Evolutionary conservation across 2,113 vertebrate genomes (phyloP).

Genomic region (Anhinga anhinga): DNA sequence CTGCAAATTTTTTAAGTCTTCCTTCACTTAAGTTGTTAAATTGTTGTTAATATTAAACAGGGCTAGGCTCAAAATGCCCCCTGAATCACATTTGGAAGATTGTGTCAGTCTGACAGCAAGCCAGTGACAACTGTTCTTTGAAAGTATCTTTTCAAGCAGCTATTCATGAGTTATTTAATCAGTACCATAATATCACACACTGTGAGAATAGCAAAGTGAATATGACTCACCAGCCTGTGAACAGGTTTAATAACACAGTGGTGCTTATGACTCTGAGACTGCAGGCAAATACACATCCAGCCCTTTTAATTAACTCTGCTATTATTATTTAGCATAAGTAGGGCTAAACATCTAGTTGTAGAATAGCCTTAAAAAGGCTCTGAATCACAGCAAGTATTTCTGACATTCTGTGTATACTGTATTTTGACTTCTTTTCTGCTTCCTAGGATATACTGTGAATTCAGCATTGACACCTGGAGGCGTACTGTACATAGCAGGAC

Average conservation of each 20-base stretch:
- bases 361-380: background rate
- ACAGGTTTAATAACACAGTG: background rate
- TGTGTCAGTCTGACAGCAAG: background rate
- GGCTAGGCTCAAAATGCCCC: background rate
- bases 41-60: background rate
- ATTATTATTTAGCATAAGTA: background rate
- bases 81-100: background rate
- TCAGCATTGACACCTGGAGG: conserved; percentile 81
- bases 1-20: background rate
- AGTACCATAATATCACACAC: background rate
- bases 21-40: background rate
- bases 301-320: background rate
- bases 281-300: background rate
- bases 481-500: conserved; percentile 87
- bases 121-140: background rate
- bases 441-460: conserved; percentile 88
- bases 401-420: background rate
- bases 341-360: background rate
- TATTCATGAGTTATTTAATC: background rate
- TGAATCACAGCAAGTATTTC: background rate
- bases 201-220: background rate
- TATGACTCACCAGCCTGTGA: background rate
- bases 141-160: background rate
- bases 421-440: background rate
- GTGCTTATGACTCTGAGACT: background rate